A percentile compares a stretch with the other conserved stretches of the same genome.
These are phyloP conservation scores for Himantopus leucocephalus DNA, from an alignment of 2,113 vertebrate species.

Conservation along the genomic window DNA sequence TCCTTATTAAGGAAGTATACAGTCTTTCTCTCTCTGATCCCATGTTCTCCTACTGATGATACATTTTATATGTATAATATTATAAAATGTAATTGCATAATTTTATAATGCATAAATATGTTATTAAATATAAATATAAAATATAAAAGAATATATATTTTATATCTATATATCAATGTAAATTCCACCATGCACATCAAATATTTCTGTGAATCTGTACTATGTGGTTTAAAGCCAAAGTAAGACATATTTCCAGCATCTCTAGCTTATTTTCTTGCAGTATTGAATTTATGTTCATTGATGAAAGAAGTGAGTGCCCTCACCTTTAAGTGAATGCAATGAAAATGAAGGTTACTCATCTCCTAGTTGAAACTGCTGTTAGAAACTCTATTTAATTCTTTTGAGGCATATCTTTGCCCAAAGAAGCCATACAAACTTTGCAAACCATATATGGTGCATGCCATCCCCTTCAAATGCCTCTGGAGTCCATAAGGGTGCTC, in stretches of 20 bases:
- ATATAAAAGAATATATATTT: neutral
- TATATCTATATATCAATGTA: neutral
- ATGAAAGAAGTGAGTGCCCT: neutral
- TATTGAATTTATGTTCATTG: neutral
- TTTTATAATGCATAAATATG: neutral
- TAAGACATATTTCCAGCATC: neutral
- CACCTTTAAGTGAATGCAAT: neutral
- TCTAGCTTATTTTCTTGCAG: neutral
- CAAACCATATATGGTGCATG: neutral
- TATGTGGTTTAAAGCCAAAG: neutral
- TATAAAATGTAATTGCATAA: neutral
- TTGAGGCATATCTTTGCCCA: neutral
- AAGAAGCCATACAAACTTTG: neutral
- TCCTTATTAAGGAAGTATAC: neutral
- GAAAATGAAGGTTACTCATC: neutral
- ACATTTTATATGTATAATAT: neutral
- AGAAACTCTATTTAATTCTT: neutral
- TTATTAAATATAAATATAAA: neutral
- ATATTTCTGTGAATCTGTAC: neutral
- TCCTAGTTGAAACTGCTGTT: neutral
- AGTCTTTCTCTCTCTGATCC: neutral
- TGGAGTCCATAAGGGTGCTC: neutral
- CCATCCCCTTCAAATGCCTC: neutral
- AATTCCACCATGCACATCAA: neutral
- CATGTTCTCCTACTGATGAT: neutral